Percentiles rank a stretch among this genome's conserved stretches.
Conservation (phyloP, 2,888 invertebrate species). For the Conomelus anceps region DNA sequence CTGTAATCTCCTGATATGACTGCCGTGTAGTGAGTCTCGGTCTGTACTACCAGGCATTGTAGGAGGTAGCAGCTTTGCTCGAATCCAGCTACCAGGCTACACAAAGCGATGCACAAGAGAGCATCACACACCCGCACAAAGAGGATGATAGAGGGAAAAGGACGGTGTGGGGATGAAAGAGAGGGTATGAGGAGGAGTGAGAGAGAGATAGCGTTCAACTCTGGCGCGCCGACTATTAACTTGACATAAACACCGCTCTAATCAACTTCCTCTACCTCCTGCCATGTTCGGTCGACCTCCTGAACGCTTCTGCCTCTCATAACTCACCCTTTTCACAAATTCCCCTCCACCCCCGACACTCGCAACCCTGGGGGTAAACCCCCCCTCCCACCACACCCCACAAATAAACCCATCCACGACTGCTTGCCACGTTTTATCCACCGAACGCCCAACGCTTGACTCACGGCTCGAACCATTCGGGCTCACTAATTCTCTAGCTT, state of each 20-base stretch:
- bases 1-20: neutral
- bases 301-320: neutral
- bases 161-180: no score
- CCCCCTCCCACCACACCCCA: no score
- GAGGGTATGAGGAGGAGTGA: neutral
- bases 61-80: neutral
- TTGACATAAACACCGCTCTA: conserved; percentile 17
- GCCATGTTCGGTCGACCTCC: neutral
- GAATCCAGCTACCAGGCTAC: neutral
- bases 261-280: conserved; percentile 23
- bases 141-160: neutral
- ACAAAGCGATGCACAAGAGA: neutral
- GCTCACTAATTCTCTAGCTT: conserved; percentile 18
- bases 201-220: neutral
- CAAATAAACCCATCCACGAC: conserved; percentile 3
- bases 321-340: neutral
- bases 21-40: no score
- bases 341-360: conserved; percentile 20
- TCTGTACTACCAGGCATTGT: neutral
- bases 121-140: neutral
- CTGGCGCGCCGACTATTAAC: conserved; percentile 13
- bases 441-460: conserved; percentile 3
- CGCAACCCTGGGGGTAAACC: neutral
- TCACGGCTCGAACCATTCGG: conserved; percentile 16
- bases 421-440: neutral